Base-by-base conservation (phyloP, 2,797 vertebrate genomes). In the Bradypodion pumilum region DNA sequence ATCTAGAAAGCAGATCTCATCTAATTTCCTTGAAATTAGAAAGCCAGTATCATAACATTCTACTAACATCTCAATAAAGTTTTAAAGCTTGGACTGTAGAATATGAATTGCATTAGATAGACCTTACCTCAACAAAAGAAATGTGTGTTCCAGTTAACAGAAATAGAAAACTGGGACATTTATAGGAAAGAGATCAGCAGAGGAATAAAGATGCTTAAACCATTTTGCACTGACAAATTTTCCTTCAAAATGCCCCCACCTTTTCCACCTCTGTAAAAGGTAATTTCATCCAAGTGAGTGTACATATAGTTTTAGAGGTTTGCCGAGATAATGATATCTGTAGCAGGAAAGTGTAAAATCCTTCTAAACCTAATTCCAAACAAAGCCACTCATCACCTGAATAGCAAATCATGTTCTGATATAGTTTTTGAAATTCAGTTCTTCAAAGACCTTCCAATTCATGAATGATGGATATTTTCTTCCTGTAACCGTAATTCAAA, bases 1-100 rank as follows among this genome's bases (percentile, higher is more conserved):
- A 46, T 25, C n/a, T 32, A 32, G 21, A 81, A 81, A 81, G 32
- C 60, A 44, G 15, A 80, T 56, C 8, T 70, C 49, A 80, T 40
- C 5, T 59, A 72, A 4, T 81, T 80, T 29, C 35, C 70, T 59
- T 59, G 35, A 59, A 80, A 72, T 81, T 81, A 81, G 40, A 73
- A 63, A 74, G 73, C 5, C 35, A 21, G 62, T 63, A 35, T 21
- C 21, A 81, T 44, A 81, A 62, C 46, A 81, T 81, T 29, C 40
- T 23, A 46, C 52, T 49, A 46, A 23, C 65, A 7, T 74, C 74
- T 44, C 35, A 82, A 49, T 74, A 44, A 82, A 49, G n/a, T 74
- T 74, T 74, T 32, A 82, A 82, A 74, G 42, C 62, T 15, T 56
- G 37, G 44, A 74, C 35, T 82, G 32, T 44, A 49, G 29, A 52